Evolutionary conservation across 2,797 vertebrate genomes (phyloP).

Genomic region (Clarias fuscus): DNA sequence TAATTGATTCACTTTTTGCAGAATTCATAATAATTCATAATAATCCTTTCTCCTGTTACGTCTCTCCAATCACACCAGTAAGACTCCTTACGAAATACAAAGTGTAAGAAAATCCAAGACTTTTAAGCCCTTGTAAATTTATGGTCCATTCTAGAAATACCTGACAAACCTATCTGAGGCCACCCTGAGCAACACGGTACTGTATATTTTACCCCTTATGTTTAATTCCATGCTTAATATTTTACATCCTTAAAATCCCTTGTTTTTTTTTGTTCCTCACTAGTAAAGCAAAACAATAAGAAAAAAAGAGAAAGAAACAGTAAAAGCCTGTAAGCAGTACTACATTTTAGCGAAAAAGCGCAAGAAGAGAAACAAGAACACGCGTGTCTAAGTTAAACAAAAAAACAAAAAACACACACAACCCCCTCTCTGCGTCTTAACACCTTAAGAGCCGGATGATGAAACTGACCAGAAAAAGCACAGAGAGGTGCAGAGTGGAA

Average conservation of each 20-base stretch:
- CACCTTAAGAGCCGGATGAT: slow-evolving; percentile 11
- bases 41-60: slow-evolving; percentile 7
- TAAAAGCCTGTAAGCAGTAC: slow-evolving; percentile 18
- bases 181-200: slow-evolving; percentile 26
- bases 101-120: not conserved
- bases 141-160: slow-evolving; percentile 31
- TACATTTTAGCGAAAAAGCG: not conserved
- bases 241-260: not conserved
- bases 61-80: not conserved
- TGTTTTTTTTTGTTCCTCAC: slow-evolving; percentile 9
- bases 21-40: not conserved
- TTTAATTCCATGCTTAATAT: slow-evolving; percentile 24
- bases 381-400: not conserved
- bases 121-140: slow-evolving; percentile 1
- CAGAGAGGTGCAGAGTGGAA: slow-evolving; percentile 22
- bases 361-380: slow-evolving; percentile 20
- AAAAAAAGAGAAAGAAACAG: not conserved
- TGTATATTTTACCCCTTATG: slow-evolving; percentile 20
- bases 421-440: not conserved
- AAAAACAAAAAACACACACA: not conserved
- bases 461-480: slow-evolving; percentile 7
- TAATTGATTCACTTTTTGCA: not conserved
- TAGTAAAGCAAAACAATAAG: not conserved
- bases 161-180: slow-evolving; percentile 15
- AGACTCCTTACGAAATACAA: not conserved